Base-by-base conservation (phyloP, 2,797 vertebrate genomes). In the Fistularia tabacaria region DNA sequence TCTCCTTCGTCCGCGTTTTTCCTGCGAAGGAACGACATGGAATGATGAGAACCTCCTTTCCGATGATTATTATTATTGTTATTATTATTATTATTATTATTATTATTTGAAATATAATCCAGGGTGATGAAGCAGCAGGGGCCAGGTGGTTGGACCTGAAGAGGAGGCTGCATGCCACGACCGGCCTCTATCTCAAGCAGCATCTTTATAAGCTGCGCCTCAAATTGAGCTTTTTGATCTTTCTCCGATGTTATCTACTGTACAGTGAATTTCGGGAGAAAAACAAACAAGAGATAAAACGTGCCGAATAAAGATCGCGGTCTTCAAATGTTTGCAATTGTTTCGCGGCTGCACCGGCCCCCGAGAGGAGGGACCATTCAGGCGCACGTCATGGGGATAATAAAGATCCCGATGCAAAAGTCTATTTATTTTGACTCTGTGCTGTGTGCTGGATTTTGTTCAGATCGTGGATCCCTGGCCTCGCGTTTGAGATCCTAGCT, bases 1-100 rank as follows among this genome's bases (percentile, higher is more conserved):
- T 98, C 79, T 98, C 96, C 90, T 97, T 98, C 84, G 95, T 98
- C 79, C 95, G 93, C 65, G 96, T 98, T 92, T 98, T 98, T 65
- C 95, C 95, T 98, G 84, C 59, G 6, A 42, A 46, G 11, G 49
- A 48, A 57, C 3, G 44, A 40, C 44, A 10, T 7, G 38, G 3
- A 47, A 57, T 37, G 3, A 6, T 12, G 1, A 49, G 25, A 15
- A 25, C 2, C 25, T 5, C 25, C 2, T 25, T 25, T 25, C 25
- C 25, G 5, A 25, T 25, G 2, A 25, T 25, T 25, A 25, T 25
- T 25, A 25, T 5, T 25, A 5, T n/a, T 14, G 25, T 6, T 49
- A 9, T 43, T 57, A 14, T 42, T 55, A n/a, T 25, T 36, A 2
- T 6, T 11, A 41, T 14, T n/a, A 1, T 43, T 6, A 43, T 1